A percentile compares a stretch with the other conserved stretches of the same genome.
These are phyloP conservation scores for Beaufortia kweichowensis DNA, from an alignment of 2,113 vertebrate genomes.

Conservation along the genomic window DNA sequence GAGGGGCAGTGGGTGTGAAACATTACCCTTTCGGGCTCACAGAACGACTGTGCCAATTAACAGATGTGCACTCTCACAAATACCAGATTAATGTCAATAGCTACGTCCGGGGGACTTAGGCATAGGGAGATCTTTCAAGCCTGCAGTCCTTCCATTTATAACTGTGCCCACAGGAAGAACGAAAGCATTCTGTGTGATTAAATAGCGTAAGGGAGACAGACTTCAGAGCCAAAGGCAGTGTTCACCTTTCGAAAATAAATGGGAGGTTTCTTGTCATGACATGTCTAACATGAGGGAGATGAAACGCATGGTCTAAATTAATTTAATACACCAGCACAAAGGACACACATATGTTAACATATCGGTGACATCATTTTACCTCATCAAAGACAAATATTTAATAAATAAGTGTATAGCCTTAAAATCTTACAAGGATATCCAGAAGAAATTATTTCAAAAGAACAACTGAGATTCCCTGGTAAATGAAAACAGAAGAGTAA, in stretches of 20 bases:
- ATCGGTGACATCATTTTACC: no score
- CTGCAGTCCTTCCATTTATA: constrained; percentile 51
- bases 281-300: not conserved
- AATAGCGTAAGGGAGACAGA: constrained; percentile 29
- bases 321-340: not conserved
- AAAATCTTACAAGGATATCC: not conserved
- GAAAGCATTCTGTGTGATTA: not conserved
- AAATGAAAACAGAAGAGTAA: not conserved
- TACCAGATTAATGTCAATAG: constrained; percentile 72
- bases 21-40: constrained; percentile 59
- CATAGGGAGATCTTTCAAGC: constrained; percentile 48
- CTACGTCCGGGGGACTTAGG: constrained; percentile 41
- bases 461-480: not conserved
- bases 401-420: no score
- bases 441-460: not conserved
- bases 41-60: constrained; percentile 64
- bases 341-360: no score
- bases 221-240: constrained; percentile 8
- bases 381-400: no score
- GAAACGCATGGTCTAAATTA: not conserved
- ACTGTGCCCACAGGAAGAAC: constrained; percentile 39
- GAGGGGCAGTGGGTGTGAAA: constrained; percentile 52
- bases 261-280: not conserved
- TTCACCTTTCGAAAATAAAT: constrained; percentile 24
- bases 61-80: constrained; percentile 61